phyloP scores from a whole-genome alignment of 2,888 invertebrate species.

The Macrosiphum euphorbiae region DNA sequence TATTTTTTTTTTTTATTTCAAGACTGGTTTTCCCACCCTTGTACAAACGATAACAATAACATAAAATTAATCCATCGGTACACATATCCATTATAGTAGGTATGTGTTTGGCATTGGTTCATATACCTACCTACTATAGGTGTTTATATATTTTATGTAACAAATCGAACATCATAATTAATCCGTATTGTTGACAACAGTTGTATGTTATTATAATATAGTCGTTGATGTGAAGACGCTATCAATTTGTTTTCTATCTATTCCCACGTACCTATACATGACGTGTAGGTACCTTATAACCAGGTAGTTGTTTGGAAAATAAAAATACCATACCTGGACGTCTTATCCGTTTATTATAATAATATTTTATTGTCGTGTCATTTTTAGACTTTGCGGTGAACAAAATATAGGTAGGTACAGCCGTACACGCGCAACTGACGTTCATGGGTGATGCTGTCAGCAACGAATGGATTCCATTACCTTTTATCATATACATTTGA shows the following conservation, averaged over 20 bases:
- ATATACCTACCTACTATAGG: neutral
- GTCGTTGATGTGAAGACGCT: neutral
- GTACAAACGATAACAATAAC: conserved; percentile 49
- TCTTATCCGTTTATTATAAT: conserved; percentile 14
- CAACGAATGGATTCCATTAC: conserved; percentile 35
- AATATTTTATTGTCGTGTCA: conserved; percentile 31
- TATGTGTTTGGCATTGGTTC: neutral
- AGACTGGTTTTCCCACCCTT: conserved; percentile 45
- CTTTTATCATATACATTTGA: conserved; percentile 15
- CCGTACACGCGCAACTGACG: conserved; percentile 7
- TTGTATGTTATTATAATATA: neutral
- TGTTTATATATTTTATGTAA: neutral
- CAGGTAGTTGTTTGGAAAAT: neutral
- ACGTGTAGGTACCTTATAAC: neutral
- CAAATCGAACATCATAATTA: conserved; percentile 35
- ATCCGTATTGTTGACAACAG: conserved; percentile 35
- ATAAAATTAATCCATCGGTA: conserved; percentile 43
- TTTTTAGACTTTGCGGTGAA: conserved; percentile 41
- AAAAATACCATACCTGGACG: neutral
- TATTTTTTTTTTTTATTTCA: conserved; percentile 21
- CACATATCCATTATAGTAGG: conserved; percentile 1
- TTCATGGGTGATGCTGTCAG: conserved; percentile 42
- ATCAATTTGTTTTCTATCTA: neutral
- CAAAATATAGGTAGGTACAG: neutral
- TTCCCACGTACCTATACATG: neutral